phyloP scores from a whole-genome alignment of 2,888 invertebrate species.

The Apeira syringaria region DNA sequence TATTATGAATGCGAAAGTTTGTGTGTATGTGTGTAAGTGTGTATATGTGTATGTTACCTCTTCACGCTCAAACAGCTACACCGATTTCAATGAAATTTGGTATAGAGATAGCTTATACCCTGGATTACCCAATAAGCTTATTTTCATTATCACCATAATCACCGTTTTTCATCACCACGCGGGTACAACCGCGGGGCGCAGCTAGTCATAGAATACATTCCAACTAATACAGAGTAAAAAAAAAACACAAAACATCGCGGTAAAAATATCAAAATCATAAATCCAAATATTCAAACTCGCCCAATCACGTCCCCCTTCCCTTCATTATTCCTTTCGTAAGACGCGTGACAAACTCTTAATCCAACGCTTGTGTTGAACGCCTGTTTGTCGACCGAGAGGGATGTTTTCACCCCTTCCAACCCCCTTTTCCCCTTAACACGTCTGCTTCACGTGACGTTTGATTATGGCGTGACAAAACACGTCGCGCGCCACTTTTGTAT shows the following conservation, averaged over 20 bases:
- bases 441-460: constrained; percentile 37
- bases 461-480: constrained; percentile 61
- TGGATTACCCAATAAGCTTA: too few relatives aligned
- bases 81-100: too few relatives aligned
- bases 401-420: constrained; percentile 19
- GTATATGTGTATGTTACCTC: too few relatives aligned
- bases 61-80: too few relatives aligned
- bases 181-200: too few relatives aligned
- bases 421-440: constrained; percentile 29
- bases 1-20: too few relatives aligned
- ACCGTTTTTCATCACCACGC: too few relatives aligned
- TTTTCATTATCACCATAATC: too few relatives aligned
- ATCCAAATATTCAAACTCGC: constrained; percentile 3
- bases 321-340: constrained; percentile 23
- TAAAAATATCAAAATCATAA: constrained; percentile 1
- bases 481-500: constrained; percentile 50
- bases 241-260: not conserved
- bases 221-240: too few relatives aligned
- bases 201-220: too few relatives aligned
- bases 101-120: too few relatives aligned
- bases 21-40: too few relatives aligned
- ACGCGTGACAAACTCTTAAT: constrained; percentile 30
- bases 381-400: constrained; percentile 27
- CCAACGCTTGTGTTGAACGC: constrained; percentile 26
- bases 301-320: constrained; percentile 7